phyloP scores from a whole-genome alignment of 2,888 invertebrate species.

The Ophion slaviceki region DNA sequence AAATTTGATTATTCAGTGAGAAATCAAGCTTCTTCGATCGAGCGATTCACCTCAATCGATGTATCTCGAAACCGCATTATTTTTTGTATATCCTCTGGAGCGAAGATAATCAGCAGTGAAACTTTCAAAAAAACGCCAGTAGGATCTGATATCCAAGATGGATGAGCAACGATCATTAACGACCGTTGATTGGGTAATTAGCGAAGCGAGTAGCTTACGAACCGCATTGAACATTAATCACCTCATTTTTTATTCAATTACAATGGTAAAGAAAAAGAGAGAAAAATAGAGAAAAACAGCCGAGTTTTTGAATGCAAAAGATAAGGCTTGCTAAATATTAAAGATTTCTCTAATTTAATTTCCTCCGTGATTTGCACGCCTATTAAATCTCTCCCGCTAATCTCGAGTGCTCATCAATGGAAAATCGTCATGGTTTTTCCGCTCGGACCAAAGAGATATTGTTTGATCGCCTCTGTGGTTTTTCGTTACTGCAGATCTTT shows the following conservation, averaged over 20 bases:
- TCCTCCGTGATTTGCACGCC: background rate
- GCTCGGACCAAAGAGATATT: background rate
- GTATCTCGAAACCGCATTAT: background rate
- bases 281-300: background rate
- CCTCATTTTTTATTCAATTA: constrained; percentile 8
- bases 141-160: background rate
- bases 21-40: background rate
- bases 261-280: background rate
- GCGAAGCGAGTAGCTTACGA: background rate
- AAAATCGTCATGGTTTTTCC: constrained; percentile 28
- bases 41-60: background rate
- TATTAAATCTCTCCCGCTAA: background rate
- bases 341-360: constrained; percentile 43
- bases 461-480: constrained; percentile 19
- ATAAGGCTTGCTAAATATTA: constrained; percentile 19
- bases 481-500: constrained; percentile 25
- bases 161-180: background rate
- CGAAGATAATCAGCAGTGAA: background rate
- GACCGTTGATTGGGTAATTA: background rate
- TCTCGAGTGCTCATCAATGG: constrained; percentile 42
- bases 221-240: background rate
- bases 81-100: background rate
- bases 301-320: background rate
- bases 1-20: too few relatives aligned
- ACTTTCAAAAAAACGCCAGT: background rate